Evolutionary conservation across 53 echinoderm and acorn worm genomes (phyloP).

Genomic region (Apostichopus leukothele): DNA sequence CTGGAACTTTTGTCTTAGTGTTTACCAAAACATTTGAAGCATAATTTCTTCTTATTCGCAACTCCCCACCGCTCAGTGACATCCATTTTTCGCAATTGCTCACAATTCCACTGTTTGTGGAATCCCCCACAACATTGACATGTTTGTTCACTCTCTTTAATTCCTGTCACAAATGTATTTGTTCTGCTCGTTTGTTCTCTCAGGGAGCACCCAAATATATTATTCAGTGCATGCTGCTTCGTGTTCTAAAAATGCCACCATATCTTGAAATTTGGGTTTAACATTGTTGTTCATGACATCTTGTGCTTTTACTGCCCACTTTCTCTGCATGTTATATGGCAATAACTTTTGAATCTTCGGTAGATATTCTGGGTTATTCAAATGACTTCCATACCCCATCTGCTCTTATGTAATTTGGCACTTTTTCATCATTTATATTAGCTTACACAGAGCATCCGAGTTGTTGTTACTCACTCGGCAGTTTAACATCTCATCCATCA

Average conservation of each 20-base stretch:
- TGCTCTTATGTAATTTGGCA: conserved; percentile 34
- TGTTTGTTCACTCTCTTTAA: not conserved
- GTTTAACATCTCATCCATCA: conserved; percentile 47
- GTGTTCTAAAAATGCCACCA: conserved; percentile 21
- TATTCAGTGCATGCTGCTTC: conserved; percentile 29
- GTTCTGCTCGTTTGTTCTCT: conserved; percentile 35
- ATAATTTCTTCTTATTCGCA: conserved; percentile 17
- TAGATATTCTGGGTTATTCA: conserved; percentile 40
- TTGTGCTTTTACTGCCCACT: conserved; percentile 45
- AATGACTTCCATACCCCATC: conserved; percentile 38
- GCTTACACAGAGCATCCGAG: conserved; percentile 10
- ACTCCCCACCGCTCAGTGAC: not conserved
- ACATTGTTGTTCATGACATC: conserved; percentile 16
- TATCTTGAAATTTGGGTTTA: conserved; percentile 38
- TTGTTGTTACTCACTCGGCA: conserved; percentile 28
- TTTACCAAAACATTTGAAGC: conserved; percentile 33
- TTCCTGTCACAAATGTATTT: not conserved
- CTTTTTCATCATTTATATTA: conserved; percentile 47
- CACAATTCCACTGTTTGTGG: conserved; percentile 46
- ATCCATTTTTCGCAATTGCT: conserved; percentile 22
- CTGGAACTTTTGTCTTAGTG: conserved; percentile 8
- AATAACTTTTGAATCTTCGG: conserved; percentile 29
- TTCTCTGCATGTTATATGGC: conserved; percentile 35
- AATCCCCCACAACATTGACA: not conserved
- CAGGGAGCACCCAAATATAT: conserved; percentile 24